Base-by-base conservation (phyloP, 2,797 vertebrate species). In the Leptoclinus maculatus region DNA sequence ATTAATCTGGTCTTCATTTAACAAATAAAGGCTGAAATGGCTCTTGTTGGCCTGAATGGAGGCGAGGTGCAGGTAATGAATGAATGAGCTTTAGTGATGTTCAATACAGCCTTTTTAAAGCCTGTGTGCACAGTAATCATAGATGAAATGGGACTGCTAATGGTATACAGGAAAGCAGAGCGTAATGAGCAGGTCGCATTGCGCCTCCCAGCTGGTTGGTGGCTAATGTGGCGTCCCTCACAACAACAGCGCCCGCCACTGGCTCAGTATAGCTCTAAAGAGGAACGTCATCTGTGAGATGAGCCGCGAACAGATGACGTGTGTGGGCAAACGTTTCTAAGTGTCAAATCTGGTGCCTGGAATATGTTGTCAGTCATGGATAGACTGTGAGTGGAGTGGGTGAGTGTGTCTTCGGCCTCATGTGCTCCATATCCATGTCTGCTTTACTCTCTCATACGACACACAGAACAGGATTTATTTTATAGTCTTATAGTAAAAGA, bases 181-280 rank as follows among this genome's bases (percentile, higher is more conserved):
- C 43, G 73, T 87, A 88, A 91, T 87, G 80, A 86, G 79, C 64
- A 56, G 66, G 79, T 81, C 82, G 76, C 74, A 76, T 78, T 74
- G 79, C 77, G 86, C 76, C 75, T 91, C 88, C 83, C 87, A 88
- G 88, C 86, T 90, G 90, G 83, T 85, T 82, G 64, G 54, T 88
- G 87, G 71, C 79, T 91, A 92, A 93, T 91, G 91, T 82, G 80
- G 84, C 83, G 12, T 87, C 75, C 59, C 82, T 74, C 76, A 73
- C 82, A 71, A 80, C 75, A 76, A 80, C 69, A 60, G 81, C 25
- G 32, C 73, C 70, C 76, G 76, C 68, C 69, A 74, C 75, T 53
- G 79, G 74, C 79, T 83, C 78, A 38, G 67, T 56, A 65, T 41
- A 45, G 78, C 87, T 83, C 74, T 80, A 72, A 81, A 83, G 82